Evolutionary conservation across 2,113 vertebrate species (phyloP).

Genomic region (Lanius ludovicianus): DNA sequence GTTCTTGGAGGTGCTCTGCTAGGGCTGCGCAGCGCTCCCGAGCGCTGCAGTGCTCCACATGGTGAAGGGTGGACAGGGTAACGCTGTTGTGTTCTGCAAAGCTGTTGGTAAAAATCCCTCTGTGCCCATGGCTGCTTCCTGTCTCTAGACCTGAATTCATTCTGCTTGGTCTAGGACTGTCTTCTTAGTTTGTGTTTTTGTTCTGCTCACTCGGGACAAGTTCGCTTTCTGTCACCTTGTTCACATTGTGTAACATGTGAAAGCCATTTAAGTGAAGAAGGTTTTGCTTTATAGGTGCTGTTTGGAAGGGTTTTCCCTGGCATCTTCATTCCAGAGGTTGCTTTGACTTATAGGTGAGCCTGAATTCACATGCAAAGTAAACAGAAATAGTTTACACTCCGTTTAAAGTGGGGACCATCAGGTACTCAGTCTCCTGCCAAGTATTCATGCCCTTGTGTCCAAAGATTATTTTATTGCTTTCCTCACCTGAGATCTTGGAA

Average conservation of each 20-base stretch:
- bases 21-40: not conserved
- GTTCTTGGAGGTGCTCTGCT: rapidly evolving
- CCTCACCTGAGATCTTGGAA: not conserved
- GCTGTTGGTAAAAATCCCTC: not conserved
- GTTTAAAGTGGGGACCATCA: not conserved
- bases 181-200: not conserved
- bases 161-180: not conserved
- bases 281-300: not conserved
- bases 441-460: not conserved
- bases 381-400: not conserved
- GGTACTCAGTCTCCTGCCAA: not conserved
- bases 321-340: not conserved
- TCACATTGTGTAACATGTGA: not conserved
- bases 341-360: not conserved
- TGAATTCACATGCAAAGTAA: not conserved
- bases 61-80: too few species aligned
- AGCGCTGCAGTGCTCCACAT: rapidly evolving
- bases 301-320: not conserved
- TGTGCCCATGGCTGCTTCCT: rapidly evolving
- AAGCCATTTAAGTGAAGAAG: not conserved
- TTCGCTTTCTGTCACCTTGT: not conserved
- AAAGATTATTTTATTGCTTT: not conserved
- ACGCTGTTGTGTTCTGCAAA: rapidly evolving
- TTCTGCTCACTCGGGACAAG: not conserved
- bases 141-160: not conserved